phyloP scores from a whole-genome alignment of 2,797 vertebrate genomes.

The Coilia nasus region DNA sequence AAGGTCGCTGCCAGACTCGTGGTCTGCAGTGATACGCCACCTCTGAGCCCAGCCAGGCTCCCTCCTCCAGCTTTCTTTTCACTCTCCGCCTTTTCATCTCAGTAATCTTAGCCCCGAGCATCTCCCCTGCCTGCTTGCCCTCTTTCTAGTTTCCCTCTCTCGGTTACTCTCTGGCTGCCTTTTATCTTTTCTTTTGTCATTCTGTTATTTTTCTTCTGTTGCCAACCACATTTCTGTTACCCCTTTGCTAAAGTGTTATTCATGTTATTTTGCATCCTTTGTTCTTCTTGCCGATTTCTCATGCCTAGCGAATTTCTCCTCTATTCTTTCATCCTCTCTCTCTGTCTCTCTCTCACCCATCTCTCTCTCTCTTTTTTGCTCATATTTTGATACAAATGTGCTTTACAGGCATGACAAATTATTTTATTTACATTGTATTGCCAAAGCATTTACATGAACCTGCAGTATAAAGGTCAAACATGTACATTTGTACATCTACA shows the following conservation, averaged over 20 bases:
- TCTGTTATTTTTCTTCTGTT: not conserved
- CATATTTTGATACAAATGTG: too few relatives aligned
- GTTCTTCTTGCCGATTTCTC: not conserved
- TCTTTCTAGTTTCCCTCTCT: not conserved
- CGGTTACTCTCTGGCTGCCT: not conserved
- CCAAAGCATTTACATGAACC: too few relatives aligned
- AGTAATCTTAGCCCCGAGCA: not conserved
- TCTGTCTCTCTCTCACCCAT: too few relatives aligned
- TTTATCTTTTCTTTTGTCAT: not conserved
- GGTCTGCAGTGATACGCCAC: not conserved
- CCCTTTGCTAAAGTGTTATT: not conserved
- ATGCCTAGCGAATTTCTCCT: not conserved
- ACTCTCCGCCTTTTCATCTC: not conserved
- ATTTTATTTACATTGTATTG: too few relatives aligned
- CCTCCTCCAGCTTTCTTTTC: not conserved
- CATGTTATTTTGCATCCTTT: not conserved
- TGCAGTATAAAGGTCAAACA: too few relatives aligned
- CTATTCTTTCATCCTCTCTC: too few relatives aligned
- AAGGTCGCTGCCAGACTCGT: not conserved
- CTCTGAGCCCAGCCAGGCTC: not conserved
- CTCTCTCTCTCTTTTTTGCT: too few relatives aligned
- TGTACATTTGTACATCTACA: too few relatives aligned
- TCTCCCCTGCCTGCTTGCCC: not conserved
- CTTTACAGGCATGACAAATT: too few relatives aligned
- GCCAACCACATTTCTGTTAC: not conserved